Conservation (phyloP, 2,113 vertebrate species). For the Peucedramus taeniatus region DNA sequence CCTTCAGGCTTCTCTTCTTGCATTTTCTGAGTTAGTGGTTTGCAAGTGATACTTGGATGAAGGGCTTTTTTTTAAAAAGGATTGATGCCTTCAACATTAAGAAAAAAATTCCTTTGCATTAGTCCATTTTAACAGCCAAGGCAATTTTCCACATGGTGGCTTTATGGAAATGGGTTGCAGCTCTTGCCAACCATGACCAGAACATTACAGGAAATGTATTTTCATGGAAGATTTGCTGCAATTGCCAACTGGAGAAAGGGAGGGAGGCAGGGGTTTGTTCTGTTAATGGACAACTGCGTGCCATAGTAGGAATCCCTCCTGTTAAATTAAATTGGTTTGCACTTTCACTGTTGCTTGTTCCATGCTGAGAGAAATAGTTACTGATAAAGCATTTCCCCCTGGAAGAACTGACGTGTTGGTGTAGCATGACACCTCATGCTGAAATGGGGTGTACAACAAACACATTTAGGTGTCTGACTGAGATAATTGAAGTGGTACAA, state of each 20-base stretch:
- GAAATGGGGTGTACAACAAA: not conserved
- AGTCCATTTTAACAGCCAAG: constrained; percentile 85
- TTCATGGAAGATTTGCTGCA: constrained; percentile 92
- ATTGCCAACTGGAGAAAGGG: constrained; percentile 81
- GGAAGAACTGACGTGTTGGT: not conserved
- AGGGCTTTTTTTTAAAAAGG: not conserved
- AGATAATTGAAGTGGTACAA: not conserved
- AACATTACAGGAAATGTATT: constrained; percentile 92
- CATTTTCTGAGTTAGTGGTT: not conserved
- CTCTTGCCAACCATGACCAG: constrained; percentile 78
- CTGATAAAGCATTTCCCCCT: not conserved
- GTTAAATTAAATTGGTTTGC: constrained; percentile 67
- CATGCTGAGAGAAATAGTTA: not conserved
- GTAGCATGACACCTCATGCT: not conserved
- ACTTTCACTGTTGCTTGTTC: constrained; percentile 39
- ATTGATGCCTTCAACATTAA: constrained; percentile 16
- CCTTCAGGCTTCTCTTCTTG: not conserved
- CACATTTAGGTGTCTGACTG: not conserved
- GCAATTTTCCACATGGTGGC: constrained; percentile 84
- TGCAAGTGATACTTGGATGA: not conserved
- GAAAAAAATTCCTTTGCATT: constrained; percentile 68
- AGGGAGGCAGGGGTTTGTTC: constrained; percentile 64
- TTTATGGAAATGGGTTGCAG: constrained; percentile 78
- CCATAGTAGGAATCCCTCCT: constrained; percentile 67
- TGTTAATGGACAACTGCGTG: constrained; percentile 85